Percentiles rank a stretch among this genome's conserved stretches.
Evolutionary conservation across 2,888 invertebrate genomes (phyloP).

Genomic region (Clepsis dumicolana): DNA sequence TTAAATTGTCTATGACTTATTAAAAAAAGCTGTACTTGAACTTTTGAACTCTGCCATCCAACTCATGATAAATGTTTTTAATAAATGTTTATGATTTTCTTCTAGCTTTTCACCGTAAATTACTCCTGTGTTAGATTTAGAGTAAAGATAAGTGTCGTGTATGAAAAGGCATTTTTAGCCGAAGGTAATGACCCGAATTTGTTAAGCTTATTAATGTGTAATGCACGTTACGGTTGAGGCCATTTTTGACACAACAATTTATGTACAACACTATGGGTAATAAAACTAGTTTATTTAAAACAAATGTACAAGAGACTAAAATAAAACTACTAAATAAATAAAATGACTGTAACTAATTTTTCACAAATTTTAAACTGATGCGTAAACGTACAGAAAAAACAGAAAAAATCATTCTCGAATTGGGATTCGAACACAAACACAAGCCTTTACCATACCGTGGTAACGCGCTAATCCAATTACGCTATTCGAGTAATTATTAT

Average conservation of each 20-base stretch:
- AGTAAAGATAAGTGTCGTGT: slow-evolving; percentile 13
- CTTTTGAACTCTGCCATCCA: neutral
- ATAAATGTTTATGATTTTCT: neutral
- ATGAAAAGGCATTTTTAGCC: neutral
- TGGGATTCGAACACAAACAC: too few relatives aligned
- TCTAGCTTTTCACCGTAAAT: slow-evolving; percentile 25
- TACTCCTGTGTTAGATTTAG: slow-evolving; percentile 11
- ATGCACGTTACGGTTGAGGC: neutral
- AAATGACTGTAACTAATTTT: too few relatives aligned
- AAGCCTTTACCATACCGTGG: too few relatives aligned
- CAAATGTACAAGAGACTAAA: neutral
- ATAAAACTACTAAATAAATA: too few relatives aligned
- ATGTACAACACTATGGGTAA: too few relatives aligned
- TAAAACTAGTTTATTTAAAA: neutral
- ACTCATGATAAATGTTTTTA: neutral
- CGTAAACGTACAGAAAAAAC: too few relatives aligned
- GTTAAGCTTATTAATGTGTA: neutral
- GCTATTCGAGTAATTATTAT: too few relatives aligned
- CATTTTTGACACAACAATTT: neutral
- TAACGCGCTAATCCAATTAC: too few relatives aligned
- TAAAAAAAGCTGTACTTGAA: neutral
- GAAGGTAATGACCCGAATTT: neutral
- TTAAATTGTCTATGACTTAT: too few relatives aligned
- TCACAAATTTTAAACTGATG: too few relatives aligned
- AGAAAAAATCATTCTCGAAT: too few relatives aligned